A percentile compares a stretch with the other conserved stretches of the same genome.
Conservation (phyloP, 2,797 vertebrate species). For the Rhinella marina region DNA sequence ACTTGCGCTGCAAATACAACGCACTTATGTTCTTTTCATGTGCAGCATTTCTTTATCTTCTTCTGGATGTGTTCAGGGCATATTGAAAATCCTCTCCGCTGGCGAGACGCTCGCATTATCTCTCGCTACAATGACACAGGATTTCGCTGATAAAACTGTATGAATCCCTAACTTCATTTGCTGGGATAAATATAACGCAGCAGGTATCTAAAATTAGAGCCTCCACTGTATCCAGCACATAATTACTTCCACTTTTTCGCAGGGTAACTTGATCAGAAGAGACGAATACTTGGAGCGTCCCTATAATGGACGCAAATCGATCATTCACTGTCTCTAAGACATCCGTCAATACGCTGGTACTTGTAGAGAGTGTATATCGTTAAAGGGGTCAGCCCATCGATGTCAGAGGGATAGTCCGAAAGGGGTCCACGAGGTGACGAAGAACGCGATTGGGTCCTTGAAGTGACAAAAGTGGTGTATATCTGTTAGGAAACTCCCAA, state of each 20-base stretch:
- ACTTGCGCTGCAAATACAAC: background rate
- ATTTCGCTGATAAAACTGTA: constrained; percentile 36
- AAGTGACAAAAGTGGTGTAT: no score
- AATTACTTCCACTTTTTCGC: constrained; percentile 31
- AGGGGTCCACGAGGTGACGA: no score
- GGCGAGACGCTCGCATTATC: constrained; percentile 38
- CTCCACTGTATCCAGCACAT: constrained; percentile 34
- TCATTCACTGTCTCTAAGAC: background rate
- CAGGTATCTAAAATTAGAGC: constrained; percentile 51
- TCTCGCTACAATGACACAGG: constrained; percentile 45
- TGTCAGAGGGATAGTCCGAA: no score
- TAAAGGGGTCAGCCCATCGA: no score
- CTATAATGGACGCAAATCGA: background rate
- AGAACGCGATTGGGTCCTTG: no score
- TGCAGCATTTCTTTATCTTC: constrained; percentile 23
- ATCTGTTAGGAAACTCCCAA: no score
- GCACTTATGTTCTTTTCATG: background rate
- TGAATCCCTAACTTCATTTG: constrained; percentile 44
- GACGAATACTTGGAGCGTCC: background rate
- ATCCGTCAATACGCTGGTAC: background rate
- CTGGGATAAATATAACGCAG: constrained; percentile 48
- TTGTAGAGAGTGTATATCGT: no score
- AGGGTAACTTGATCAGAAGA: constrained; percentile 37
- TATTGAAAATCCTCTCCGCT: constrained; percentile 18
- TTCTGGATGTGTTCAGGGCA: constrained; percentile 3